phyloP scores from a whole-genome alignment of 2,888 invertebrate genomes.

The Formica aserva region DNA sequence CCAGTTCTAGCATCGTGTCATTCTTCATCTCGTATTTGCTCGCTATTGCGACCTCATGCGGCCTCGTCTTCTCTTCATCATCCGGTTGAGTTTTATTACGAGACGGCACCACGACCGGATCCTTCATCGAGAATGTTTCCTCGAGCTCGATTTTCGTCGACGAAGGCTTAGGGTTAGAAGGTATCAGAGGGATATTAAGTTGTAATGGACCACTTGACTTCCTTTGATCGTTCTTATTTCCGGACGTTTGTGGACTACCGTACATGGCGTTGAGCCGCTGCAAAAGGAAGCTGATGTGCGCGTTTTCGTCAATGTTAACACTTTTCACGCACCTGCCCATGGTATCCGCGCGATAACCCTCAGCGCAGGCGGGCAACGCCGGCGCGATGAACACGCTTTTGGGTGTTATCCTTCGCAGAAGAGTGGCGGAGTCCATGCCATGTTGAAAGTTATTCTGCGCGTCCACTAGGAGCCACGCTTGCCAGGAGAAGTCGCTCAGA shows the following conservation, averaged over 20 bases:
- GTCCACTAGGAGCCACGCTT: slow-evolving; percentile 88
- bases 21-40: slow-evolving; percentile 63
- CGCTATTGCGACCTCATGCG: slow-evolving; percentile 18
- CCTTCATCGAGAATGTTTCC: slow-evolving; percentile 54
- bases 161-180: slow-evolving; percentile 26
- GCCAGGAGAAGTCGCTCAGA: slow-evolving; percentile 90
- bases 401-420: slow-evolving; percentile 90
- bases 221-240: slow-evolving; percentile 46
- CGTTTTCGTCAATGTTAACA: slow-evolving; percentile 79
- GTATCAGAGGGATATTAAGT: slow-evolving; percentile 80
- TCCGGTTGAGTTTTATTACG: neutral
- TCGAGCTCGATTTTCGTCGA: slow-evolving; percentile 40
- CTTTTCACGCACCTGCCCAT: slow-evolving; percentile 80
- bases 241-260: slow-evolving; percentile 49
- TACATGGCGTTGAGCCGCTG: slow-evolving; percentile 80
- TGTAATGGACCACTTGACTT: slow-evolving; percentile 80
- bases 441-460: slow-evolving; percentile 87
- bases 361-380: slow-evolving; percentile 86
- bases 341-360: slow-evolving; percentile 85
- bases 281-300: slow-evolving; percentile 80
- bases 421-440: slow-evolving; percentile 83
- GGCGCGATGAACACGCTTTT: slow-evolving; percentile 91
- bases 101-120: slow-evolving; percentile 49
- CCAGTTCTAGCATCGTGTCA: slow-evolving; percentile 38
- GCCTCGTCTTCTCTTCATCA: slow-evolving; percentile 13